These are phyloP conservation scores for Apodemia zela DNA, from an alignment of 2,888 invertebrate genomes.

Conservation along the genomic window DNA sequence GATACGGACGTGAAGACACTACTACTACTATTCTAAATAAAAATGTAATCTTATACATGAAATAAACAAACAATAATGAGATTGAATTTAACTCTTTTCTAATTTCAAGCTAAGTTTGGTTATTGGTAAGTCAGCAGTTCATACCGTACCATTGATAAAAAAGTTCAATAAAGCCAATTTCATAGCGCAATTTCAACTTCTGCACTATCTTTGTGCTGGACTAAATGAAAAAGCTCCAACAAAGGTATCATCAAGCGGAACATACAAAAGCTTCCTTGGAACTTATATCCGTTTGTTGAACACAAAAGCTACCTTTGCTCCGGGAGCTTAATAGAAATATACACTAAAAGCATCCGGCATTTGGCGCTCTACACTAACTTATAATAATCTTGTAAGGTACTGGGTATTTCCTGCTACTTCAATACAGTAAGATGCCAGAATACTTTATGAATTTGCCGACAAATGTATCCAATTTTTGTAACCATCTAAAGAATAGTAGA, in stretches of 20 bases:
- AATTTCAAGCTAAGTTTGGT: too few relatives aligned
- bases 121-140: too few relatives aligned
- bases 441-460: too few relatives aligned
- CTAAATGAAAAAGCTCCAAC: background rate
- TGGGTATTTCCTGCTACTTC: background rate
- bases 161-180: background rate
- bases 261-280: constrained; percentile 7
- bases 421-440: too few relatives aligned
- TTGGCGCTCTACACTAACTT: background rate
- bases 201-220: background rate
- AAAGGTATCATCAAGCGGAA: background rate
- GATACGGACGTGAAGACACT: too few relatives aligned
- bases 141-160: too few relatives aligned
- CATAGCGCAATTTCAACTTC: background rate
- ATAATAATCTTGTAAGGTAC: background rate
- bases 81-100: too few relatives aligned
- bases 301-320: constrained; percentile 12
- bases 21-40: too few relatives aligned
- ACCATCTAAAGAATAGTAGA: too few relatives aligned
- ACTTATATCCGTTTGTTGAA: background rate
- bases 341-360: background rate
- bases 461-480: too few relatives aligned
- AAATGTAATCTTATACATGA: too few relatives aligned
- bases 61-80: too few relatives aligned
- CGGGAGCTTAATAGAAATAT: constrained; percentile 7